Percentiles rank a stretch among this genome's conserved stretches.
Conservation (phyloP, 2,888 invertebrate species). For the Volucella bombylans region DNA sequence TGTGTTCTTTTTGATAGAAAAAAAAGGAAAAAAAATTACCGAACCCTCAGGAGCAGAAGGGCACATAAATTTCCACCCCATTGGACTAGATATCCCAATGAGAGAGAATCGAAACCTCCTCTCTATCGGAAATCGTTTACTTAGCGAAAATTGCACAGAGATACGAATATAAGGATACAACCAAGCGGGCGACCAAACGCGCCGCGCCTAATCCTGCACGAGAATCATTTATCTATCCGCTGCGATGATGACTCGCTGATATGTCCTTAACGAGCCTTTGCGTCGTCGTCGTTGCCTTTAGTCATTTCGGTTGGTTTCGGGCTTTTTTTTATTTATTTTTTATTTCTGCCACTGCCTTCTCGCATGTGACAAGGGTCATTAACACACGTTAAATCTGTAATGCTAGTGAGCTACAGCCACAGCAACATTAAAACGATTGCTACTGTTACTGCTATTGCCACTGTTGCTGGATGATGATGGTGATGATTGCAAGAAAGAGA, state of each 20-base stretch:
- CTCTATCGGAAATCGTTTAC: constrained; percentile 74
- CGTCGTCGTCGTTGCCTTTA: constrained; percentile 56
- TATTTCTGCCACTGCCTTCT: constrained; percentile 39
- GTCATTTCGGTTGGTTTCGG: constrained; percentile 40
- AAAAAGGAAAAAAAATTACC: constrained; percentile 25
- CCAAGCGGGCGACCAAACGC: constrained; percentile 43
- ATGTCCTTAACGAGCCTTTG: constrained; percentile 72
- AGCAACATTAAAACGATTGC: not conserved
- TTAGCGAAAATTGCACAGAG: constrained; percentile 63
- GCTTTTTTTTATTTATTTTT: constrained; percentile 6
- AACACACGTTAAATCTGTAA: constrained; percentile 64
- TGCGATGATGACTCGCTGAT: constrained; percentile 73
- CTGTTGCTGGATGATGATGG: constrained; percentile 59
- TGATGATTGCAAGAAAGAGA: constrained; percentile 68
- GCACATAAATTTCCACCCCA: constrained; percentile 72
- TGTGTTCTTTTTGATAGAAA: constrained; percentile 4
- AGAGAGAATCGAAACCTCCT: constrained; percentile 63
- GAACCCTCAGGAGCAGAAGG: constrained; percentile 50
- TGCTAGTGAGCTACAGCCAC: constrained; percentile 33
- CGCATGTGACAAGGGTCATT: constrained; percentile 74
- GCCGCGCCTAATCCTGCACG: constrained; percentile 74
- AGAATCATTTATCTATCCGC: constrained; percentile 72
- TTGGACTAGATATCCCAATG: constrained; percentile 57
- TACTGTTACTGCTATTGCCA: not conserved
- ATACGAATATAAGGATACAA: constrained; percentile 35